Base-by-base conservation (phyloP, 2,888 invertebrate genomes). In the Brachyopa scutellaris region DNA sequence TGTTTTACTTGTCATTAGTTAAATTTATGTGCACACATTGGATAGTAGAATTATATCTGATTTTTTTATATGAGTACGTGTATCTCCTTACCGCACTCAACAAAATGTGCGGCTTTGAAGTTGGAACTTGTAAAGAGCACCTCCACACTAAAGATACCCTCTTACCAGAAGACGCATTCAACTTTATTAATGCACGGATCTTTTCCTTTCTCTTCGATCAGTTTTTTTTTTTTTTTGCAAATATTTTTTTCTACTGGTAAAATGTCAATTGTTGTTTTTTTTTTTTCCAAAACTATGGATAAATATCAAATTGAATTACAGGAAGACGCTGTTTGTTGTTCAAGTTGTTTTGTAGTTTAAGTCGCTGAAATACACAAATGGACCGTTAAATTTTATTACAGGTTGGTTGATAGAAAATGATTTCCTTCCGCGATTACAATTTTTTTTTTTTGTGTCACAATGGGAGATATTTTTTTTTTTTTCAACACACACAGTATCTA, bases 221-320 rank as follows among this genome's bases (percentile, higher is more conserved):
- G 59, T 33, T 67, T 45, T 45, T 31, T 40, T 36, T 9, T 36
- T 7, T 8, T 36, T 42, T 66, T 53, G 31, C 6, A 40, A n/a
- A 38, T 26, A 40, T 53, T 55, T 42, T 23, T 55, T 31, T 55
- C 0, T 15, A 4, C 31, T 26, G 29, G 15, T 55, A 57, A n/a
- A 74, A 80, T 80, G 79, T 80, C 79, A 74, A 80, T 69, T 79
- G 73, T 73, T 67, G 17, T 29, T n/a, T 13, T 31, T 33, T 1
- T 23, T 31, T 36, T 23, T n/a, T 21, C 19, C 26, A 67, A n/a
- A 67, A 59, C 38, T 7, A 47, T 19, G 11, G 36, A 13, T 49
- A 19, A 53, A 42, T 55, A 57, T 62, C 45, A 42, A 70, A 42
- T 40, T 51, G 33, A 64, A 55, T 55, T 47, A 29, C 29, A 55